Evolutionary conservation across 2,888 invertebrate genomes (phyloP).

Genomic region (Cantharis rufa): DNA sequence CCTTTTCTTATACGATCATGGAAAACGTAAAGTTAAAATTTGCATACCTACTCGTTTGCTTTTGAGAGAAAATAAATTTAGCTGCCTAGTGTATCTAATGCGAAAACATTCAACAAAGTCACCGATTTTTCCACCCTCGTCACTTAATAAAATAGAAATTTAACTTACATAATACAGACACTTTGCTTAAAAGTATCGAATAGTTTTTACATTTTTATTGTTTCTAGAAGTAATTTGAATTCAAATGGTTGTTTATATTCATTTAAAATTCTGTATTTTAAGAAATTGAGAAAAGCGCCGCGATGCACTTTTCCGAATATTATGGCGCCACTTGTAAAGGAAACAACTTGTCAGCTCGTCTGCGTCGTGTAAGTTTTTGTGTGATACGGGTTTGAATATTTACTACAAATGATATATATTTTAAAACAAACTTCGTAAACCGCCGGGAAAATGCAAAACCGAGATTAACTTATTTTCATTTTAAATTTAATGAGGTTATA

Average conservation of each 20-base stretch:
- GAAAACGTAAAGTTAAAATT: background rate
- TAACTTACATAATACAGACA: background rate
- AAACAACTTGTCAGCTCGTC: background rate
- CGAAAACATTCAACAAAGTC: background rate
- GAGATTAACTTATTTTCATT: background rate
- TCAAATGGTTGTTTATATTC: background rate
- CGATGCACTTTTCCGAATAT: background rate
- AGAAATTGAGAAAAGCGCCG: background rate
- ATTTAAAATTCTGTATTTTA: background rate
- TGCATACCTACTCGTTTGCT: background rate
- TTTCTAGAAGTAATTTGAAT: background rate
- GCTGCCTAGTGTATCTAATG: background rate
- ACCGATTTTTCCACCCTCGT: background rate
- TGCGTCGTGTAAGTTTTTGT: background rate
- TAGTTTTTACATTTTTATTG: background rate
- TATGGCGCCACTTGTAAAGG: background rate
- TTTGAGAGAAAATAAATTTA: background rate
- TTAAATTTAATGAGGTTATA: background rate
- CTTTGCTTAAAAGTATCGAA: background rate
- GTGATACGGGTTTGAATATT: background rate
- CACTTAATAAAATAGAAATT: background rate
- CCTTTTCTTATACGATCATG: background rate
- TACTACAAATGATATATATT: background rate
- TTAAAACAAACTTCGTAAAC: background rate
- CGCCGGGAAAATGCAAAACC: background rate